These are phyloP conservation scores for Turnix velox DNA, from an alignment of 2,113 vertebrate genomes.

Conservation along the genomic window DNA sequence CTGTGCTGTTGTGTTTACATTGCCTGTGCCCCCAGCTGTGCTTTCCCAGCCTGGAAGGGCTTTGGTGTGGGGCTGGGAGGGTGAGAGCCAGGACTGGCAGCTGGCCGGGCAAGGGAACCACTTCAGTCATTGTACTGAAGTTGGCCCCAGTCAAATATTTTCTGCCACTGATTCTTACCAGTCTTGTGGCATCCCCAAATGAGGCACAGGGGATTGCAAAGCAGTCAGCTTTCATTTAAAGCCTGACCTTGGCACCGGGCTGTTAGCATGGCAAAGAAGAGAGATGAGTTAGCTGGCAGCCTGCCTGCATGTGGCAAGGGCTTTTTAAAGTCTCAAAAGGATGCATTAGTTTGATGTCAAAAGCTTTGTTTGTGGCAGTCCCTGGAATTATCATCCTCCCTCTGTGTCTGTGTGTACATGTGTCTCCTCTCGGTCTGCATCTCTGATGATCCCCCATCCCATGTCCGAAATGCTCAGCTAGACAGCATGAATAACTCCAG, in stretches of 20 bases:
- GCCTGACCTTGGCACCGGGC: conserved; percentile 52
- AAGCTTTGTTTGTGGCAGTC: conserved; percentile 10
- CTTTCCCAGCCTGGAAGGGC: neutral
- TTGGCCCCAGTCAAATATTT: neutral
- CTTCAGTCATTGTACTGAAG: neutral
- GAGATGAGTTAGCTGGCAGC: conserved; percentile 40
- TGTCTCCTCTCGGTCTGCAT: neutral
- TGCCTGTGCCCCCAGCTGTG: neutral
- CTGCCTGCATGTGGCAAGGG: neutral
- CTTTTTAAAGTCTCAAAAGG: conserved; percentile 32
- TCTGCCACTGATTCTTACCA: neutral
- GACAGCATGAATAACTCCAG: neutral
- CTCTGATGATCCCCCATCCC: neutral
- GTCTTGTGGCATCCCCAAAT: conserved; percentile 19
- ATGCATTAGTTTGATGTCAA: conserved; percentile 41
- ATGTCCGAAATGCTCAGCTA: neutral
- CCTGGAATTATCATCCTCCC: neutral
- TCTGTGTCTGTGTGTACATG: neutral
- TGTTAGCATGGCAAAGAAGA: conserved; percentile 6
- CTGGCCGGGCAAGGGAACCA: neutral
- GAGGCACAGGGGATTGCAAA: conserved; percentile 7
- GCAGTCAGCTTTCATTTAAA: conserved; percentile 24
- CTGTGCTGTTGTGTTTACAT: neutral
- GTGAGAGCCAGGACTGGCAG: neutral
- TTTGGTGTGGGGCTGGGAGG: neutral